phyloP scores from a whole-genome alignment of 1,140 invertebrate genomes.

The Drosophila simulans region DNA sequence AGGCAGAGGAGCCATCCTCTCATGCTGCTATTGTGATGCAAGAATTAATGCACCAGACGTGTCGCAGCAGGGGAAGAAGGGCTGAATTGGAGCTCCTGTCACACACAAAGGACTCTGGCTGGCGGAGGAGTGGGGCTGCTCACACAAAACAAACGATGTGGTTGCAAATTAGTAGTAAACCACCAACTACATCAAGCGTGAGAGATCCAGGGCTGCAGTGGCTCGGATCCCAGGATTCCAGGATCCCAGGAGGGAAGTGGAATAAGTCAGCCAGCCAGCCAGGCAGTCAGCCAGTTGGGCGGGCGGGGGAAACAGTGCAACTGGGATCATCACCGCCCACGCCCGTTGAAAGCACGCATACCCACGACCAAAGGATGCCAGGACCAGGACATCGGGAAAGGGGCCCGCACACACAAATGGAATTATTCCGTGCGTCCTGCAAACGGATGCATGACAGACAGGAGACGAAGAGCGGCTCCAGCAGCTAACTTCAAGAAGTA shows the following conservation, averaged over 20 bases:
- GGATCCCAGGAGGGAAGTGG: slow-evolving; percentile 22
- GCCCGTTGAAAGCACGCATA: slow-evolving; percentile 17
- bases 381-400: slow-evolving; percentile 1
- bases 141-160: slow-evolving; percentile 82
- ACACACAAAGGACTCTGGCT: slow-evolving; percentile 69
- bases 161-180: slow-evolving; percentile 83
- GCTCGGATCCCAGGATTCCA: slow-evolving; percentile 1
- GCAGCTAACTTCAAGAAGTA: slow-evolving; percentile 22
- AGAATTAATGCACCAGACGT: slow-evolving; percentile 74
- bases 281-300: slow-evolving; percentile 60
- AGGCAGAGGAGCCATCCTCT: slow-evolving; percentile 42
- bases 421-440: slow-evolving; percentile 82
- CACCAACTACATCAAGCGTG: slow-evolving; percentile 80
- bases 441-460: slow-evolving; percentile 75
- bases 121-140: slow-evolving; percentile 10
- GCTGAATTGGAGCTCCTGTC: slow-evolving; percentile 50
- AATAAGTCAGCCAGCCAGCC: slow-evolving; percentile 68
- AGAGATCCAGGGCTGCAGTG: slow-evolving; percentile 45
- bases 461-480: slow-evolving; percentile 34
- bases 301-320: slow-evolving; percentile 29
- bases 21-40: slow-evolving; percentile 52
- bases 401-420: slow-evolving; percentile 67
- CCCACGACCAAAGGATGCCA: slow-evolving; percentile 39
- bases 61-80: slow-evolving; percentile 34
- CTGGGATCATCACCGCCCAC: slow-evolving; percentile 17